A percentile compares a stretch with the other conserved stretches of the same genome.
Evolutionary conservation across 2,113 vertebrate species (phyloP).

Genomic region (Triplophysa tibetana): DNA sequence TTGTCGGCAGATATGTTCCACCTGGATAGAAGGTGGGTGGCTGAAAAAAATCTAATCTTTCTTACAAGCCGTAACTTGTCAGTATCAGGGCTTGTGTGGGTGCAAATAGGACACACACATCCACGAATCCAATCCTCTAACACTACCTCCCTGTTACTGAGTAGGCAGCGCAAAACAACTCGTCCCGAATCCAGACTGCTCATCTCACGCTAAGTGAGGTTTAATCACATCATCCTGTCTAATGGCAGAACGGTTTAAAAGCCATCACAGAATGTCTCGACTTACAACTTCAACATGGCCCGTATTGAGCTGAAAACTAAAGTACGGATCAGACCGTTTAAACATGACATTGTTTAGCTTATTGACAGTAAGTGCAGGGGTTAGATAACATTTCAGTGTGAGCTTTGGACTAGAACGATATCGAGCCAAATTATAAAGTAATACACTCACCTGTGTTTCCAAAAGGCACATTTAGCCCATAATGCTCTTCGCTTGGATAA

Average conservation of each 20-base stretch:
- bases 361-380: neutral
- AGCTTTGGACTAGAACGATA: neutral
- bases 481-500: neutral
- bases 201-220: conserved; percentile 35
- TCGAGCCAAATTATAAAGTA: neutral
- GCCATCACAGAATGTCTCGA: neutral
- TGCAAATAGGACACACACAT: conserved; percentile 31
- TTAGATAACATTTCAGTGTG: neutral
- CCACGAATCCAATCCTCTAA: conserved; percentile 35
- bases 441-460: neutral
- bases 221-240: conserved; percentile 23
- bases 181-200: conserved; percentile 16
- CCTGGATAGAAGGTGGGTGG: conserved; percentile 25
- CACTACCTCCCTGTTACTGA: conserved; percentile 14
- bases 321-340: neutral
- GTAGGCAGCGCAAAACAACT: neutral
- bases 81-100: conserved; percentile 43
- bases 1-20: conserved; percentile 28
- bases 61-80: conserved; percentile 44
- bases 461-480: neutral
- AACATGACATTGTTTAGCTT: neutral
- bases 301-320: neutral
- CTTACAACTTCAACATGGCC: neutral
- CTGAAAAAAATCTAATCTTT: conserved; percentile 25
- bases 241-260: neutral